Evolutionary conservation across 2,113 vertebrate genomes (phyloP).

Genomic region (Copsychus sechellarum): DNA sequence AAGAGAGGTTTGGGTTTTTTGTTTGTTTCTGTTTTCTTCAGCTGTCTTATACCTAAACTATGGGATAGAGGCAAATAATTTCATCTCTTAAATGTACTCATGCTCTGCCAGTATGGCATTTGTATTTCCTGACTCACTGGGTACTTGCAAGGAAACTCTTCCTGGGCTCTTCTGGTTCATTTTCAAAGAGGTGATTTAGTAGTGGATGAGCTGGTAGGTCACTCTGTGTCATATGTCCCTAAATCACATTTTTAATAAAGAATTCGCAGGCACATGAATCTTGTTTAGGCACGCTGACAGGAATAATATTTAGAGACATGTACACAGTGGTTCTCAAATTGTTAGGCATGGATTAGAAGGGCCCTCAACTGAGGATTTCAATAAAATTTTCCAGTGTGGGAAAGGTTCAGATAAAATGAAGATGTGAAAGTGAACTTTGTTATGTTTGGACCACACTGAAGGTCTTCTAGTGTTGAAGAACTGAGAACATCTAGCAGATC

Average conservation of each 20-base stretch:
- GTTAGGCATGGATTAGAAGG: background rate
- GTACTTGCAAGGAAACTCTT: background rate
- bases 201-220: background rate
- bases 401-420: background rate
- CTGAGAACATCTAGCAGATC: background rate
- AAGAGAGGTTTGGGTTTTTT: background rate
- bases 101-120: background rate
- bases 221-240: background rate
- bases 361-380: background rate
- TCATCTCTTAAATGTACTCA: accelerated
- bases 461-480: background rate
- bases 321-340: background rate
- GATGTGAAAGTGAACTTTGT: background rate
- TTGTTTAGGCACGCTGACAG: background rate
- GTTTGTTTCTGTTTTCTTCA: background rate
- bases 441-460: background rate
- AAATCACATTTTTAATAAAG: background rate
- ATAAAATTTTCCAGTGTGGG: background rate
- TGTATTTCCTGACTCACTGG: background rate
- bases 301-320: background rate
- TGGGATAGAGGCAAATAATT: background rate
- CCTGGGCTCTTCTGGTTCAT: background rate
- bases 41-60: background rate
- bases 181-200: background rate
- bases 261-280: background rate